These are phyloP conservation scores for Ceratoteleas bidentatus DNA, from an alignment of 1,140 invertebrate genomes.

Conservation along the genomic window DNA sequence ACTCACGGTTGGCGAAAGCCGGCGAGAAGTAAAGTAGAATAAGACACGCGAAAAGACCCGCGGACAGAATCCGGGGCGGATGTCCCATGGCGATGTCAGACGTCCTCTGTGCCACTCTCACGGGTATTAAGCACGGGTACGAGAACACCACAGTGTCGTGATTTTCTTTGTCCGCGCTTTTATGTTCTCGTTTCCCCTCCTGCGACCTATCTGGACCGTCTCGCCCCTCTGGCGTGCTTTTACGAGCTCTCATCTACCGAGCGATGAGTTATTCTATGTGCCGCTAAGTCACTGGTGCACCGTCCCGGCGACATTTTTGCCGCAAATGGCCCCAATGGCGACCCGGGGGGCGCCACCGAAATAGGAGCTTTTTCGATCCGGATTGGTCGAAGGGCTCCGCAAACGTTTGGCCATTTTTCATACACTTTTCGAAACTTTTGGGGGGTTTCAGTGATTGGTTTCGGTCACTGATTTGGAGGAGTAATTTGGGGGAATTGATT, in stretches of 20 bases:
- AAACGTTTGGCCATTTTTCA: too few species aligned
- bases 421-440: too few species aligned
- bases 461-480: too few species aligned
- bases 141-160: constrained; percentile 77
- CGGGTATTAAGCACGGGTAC: constrained; percentile 71
- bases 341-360: too few species aligned
- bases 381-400: too few species aligned
- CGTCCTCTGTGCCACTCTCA: constrained; percentile 64
- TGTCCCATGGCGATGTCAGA: constrained; percentile 73
- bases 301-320: constrained; percentile 26
- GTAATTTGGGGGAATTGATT: too few species aligned
- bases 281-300: constrained; percentile 45
- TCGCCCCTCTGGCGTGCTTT: constrained; percentile 65
- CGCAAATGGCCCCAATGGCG: constrained; percentile 27
- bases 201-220: constrained; percentile 60
- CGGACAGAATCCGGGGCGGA: constrained; percentile 73
- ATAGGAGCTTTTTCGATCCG: too few species aligned
- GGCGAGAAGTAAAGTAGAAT: constrained; percentile 67
- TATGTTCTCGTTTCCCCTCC: constrained; percentile 78
- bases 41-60: constrained; percentile 71
- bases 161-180: constrained; percentile 79
- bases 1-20: constrained; percentile 67
- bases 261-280: constrained; percentile 47
- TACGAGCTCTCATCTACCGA: constrained; percentile 59
- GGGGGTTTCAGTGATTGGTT: too few species aligned